A percentile compares a stretch with the other conserved stretches of the same genome.
These are phyloP conservation scores for Pseudoatta argentina DNA, from an alignment of 1,140 invertebrate species.

Conservation along the genomic window DNA sequence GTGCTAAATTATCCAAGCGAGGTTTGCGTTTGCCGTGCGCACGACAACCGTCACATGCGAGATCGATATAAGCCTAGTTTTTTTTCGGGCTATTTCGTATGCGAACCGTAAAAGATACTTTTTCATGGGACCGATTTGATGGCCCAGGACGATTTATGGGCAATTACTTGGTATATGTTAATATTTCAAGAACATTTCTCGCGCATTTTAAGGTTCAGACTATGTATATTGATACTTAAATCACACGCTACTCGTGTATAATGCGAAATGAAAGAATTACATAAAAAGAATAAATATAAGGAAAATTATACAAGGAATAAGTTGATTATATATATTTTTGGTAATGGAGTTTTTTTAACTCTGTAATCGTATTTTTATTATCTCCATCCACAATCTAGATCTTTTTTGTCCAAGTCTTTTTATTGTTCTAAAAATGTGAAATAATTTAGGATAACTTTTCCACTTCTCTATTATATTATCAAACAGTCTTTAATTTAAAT, in stretches of 20 bases:
- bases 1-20: constrained; percentile 50
- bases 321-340: background rate
- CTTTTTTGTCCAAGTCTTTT: too few relatives aligned
- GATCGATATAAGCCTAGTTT: constrained; percentile 33
- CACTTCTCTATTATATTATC: too few relatives aligned
- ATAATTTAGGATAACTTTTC: too few relatives aligned
- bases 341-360: too few relatives aligned
- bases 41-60: constrained; percentile 34
- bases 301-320: background rate
- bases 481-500: too few relatives aligned
- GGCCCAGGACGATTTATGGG: constrained; percentile 23
- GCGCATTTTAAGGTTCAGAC: background rate
- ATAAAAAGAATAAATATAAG: background rate
- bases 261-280: background rate
- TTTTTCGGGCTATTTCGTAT: background rate
- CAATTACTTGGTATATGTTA: background rate
- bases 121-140: constrained; percentile 18
- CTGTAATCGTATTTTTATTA: too few relatives aligned
- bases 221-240: background rate
- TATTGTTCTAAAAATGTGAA: too few relatives aligned
- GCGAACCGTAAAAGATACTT: constrained; percentile 8
- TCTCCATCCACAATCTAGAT: too few relatives aligned
- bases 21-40: constrained; percentile 11
- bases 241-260: background rate
- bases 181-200: constrained; percentile 29